phyloP scores from a whole-genome alignment of 2,888 invertebrate species.

The Meteorus cinctellus region DNA sequence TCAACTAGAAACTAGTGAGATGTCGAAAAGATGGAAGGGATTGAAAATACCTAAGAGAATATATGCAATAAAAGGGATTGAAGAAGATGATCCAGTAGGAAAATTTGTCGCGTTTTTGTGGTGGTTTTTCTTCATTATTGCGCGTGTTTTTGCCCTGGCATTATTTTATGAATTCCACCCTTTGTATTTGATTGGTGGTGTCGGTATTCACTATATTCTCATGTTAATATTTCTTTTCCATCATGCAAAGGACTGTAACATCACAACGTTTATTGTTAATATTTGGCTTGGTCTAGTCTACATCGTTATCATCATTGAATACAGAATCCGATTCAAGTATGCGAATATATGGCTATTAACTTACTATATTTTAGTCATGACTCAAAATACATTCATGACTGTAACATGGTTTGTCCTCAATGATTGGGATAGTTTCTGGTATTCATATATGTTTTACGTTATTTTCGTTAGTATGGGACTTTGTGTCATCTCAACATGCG shows the following conservation, averaged over 20 bases:
- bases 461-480: constrained; percentile 76
- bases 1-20: constrained; percentile 37
- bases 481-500: constrained; percentile 62
- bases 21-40: constrained; percentile 41
- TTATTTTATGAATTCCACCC: constrained; percentile 82
- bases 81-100: constrained; percentile 84
- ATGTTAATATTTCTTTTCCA: constrained; percentile 80
- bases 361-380: constrained; percentile 80
- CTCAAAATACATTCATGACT: constrained; percentile 82
- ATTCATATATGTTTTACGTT: constrained; percentile 78
- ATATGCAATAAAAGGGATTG: constrained; percentile 77
- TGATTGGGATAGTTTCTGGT: constrained; percentile 82
- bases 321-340: constrained; percentile 84
- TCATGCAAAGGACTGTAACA: constrained; percentile 80
- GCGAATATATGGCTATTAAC: constrained; percentile 81
- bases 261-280: constrained; percentile 66
- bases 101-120: constrained; percentile 82
- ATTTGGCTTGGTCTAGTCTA: constrained; percentile 84
- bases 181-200: constrained; percentile 63
- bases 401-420: constrained; percentile 79
- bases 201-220: constrained; percentile 81
- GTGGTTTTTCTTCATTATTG: constrained; percentile 85
- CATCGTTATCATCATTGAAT: constrained; percentile 85
- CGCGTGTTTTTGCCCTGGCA: constrained; percentile 81
- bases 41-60: constrained; percentile 62